These are phyloP conservation scores for Ctena decussata DNA, from an alignment of 2,888 invertebrate species.

Conservation along the genomic window DNA sequence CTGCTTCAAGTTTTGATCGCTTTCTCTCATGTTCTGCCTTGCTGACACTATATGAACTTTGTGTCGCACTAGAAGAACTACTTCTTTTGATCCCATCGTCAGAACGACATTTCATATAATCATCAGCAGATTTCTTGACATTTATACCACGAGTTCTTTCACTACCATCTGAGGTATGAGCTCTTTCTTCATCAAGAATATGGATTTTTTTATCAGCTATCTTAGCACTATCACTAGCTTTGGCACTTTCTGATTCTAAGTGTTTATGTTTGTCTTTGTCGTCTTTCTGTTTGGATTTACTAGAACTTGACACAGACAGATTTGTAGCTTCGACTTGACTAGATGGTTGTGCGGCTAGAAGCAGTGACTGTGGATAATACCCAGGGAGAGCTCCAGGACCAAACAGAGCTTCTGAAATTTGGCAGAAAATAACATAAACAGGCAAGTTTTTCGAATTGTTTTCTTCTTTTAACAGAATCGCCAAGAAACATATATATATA, in stretches of 20 bases:
- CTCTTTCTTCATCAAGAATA: not conserved
- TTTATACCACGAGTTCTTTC: slow-evolving; percentile 48
- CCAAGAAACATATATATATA: no score
- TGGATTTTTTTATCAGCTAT: not conserved
- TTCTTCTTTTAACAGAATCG: no score
- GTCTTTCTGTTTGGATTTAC: slow-evolving; percentile 9
- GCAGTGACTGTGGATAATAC: slow-evolving; percentile 38
- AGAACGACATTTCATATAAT: not conserved
- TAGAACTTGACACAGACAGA: slow-evolving; percentile 47
- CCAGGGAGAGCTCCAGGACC: slow-evolving; percentile 40
- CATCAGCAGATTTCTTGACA: not conserved
- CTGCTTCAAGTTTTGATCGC: not conserved
- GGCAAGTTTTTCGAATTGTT: no score
- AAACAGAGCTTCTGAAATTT: slow-evolving; percentile 54
- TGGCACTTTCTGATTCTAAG: slow-evolving; percentile 19
- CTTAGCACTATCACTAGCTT: slow-evolving; percentile 10
- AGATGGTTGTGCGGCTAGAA: slow-evolving; percentile 10
- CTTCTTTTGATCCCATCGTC: not conserved
- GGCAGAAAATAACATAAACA: not conserved
- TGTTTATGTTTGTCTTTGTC: slow-evolving; percentile 30
- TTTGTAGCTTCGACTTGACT: slow-evolving; percentile 60
- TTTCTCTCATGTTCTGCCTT: not conserved
- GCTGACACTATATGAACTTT: not conserved
- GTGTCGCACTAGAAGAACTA: not conserved
- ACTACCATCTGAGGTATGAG: slow-evolving; percentile 15